Evolutionary conservation across 2,888 invertebrate species (phyloP), one percentile per base, ranked within the genome.

Genomic region (Erebia ligea): DNA sequence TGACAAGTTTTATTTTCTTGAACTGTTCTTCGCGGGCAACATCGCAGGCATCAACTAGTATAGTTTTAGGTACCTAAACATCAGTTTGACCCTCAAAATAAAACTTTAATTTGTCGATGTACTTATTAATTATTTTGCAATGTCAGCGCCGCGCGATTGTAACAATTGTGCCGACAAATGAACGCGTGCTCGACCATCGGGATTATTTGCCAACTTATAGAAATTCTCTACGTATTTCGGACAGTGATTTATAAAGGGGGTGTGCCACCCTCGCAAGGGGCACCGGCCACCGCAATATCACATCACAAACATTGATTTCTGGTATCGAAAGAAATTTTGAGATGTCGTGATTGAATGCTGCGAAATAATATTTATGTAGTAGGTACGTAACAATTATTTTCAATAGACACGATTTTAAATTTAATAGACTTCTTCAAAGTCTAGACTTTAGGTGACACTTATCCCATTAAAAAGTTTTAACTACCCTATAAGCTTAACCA

Each of bases 201-300:
- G 73, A 78, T 78, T 80, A 81, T 79, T 80, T 78, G 78, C 74
- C 75, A 78, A 78, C 73, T 91, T 90, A 88, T 89, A 91, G 90
- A 89, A 91, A 88, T 88, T 86, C 84, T 84, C 75, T 73, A 73
- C 76, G 90, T 91, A 91, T 92, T 90, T 91, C 86, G 90, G 92
- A 92, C 92, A 92, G 90, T 92, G 92, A 92, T 93, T 93, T 93
- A 93, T 93, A 91, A 85, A 88, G 90, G 91, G 92, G 92, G 91
- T 86, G 88, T 82, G 83, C 90, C 91, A 91, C 92, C 92, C 92
- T 88, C 81, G 75, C 80, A 78, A 84, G 85, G 87, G 88, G 80
- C 82, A 84, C 80, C 82, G 85, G 80, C 82, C 78, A 76, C 80
- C 86, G 84, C 82, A 84, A 82, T 82, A 86, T 86, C 82, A 82